Percentiles rank a stretch among this genome's conserved stretches.
These are phyloP conservation scores for Graptemys geographica DNA, from an alignment of 2,797 vertebrate genomes.

Conservation along the genomic window DNA sequence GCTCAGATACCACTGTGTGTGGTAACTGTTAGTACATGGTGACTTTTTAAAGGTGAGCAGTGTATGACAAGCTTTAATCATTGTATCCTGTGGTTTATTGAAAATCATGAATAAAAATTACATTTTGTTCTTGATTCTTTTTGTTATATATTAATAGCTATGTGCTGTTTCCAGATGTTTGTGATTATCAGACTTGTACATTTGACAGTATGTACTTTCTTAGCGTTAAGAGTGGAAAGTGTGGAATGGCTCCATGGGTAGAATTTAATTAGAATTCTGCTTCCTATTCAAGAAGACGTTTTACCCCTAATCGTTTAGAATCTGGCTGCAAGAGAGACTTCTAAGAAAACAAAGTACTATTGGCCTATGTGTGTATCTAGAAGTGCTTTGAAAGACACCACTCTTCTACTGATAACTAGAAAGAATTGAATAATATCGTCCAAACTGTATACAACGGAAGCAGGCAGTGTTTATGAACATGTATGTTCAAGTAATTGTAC, in stretches of 20 bases:
- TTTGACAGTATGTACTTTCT: neutral
- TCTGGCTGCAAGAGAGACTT: neutral
- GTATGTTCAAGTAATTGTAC: neutral
- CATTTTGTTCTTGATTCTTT: neutral
- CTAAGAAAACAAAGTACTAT: neutral
- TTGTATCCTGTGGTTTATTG: neutral
- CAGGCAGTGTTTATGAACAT: neutral
- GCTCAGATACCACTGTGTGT: neutral
- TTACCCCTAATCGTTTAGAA: accelerated
- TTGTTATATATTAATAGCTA: neutral
- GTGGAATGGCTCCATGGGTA: neutral
- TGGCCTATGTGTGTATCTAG: neutral
- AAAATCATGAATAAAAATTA: neutral
- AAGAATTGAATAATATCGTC: neutral
- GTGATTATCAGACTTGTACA: neutral
- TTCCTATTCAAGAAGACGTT: neutral
- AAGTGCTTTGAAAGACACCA: neutral
- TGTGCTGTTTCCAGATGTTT: neutral
- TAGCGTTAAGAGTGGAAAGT: constrained; percentile 9
- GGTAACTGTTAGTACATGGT: neutral
- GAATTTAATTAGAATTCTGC: neutral
- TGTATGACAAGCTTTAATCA: neutral
- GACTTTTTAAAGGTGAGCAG: neutral
- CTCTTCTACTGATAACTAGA: neutral
- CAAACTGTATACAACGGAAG: neutral